Conservation (phyloP, 2,113 vertebrate genomes). For the Apaloderma vittatum region DNA sequence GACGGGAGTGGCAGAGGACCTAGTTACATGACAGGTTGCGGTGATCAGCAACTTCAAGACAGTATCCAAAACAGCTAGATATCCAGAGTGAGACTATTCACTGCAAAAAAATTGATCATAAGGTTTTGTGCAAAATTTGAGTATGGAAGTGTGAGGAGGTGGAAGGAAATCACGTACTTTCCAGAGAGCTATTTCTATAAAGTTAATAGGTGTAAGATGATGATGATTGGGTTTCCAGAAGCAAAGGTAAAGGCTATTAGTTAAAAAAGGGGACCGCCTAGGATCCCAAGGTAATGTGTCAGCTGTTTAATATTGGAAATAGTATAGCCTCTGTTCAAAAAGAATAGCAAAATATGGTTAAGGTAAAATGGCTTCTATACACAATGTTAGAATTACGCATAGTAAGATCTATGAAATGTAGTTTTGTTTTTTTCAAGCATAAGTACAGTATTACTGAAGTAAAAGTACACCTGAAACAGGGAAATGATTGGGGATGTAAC, state of each 20-base stretch:
- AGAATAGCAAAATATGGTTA: background rate
- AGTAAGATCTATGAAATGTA: slow-evolving; percentile 28
- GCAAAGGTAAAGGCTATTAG: slow-evolving; percentile 32
- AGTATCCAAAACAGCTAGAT: background rate
- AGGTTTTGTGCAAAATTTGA: background rate
- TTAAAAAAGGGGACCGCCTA: background rate
- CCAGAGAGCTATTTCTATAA: slow-evolving; percentile 3
- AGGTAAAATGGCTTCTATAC: background rate
- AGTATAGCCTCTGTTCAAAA: background rate
- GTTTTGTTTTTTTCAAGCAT: background rate
- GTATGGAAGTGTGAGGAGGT: background rate
- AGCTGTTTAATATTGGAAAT: slow-evolving; percentile 20
- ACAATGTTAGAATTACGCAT: background rate
- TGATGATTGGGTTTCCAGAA: background rate
- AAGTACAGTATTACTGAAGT: background rate
- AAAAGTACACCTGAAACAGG: slow-evolving; percentile 24
- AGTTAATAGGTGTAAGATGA: background rate
- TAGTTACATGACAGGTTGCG: background rate
- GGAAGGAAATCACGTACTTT: background rate
- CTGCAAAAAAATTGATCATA: background rate
- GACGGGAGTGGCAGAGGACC: background rate
- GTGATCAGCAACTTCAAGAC: background rate
- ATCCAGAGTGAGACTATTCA: background rate
- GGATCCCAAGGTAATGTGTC: slow-evolving; percentile 1
- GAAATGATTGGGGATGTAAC: background rate